Evolutionary conservation across 2,113 vertebrate species (phyloP).

Genomic region (Carassius auratus): DNA sequence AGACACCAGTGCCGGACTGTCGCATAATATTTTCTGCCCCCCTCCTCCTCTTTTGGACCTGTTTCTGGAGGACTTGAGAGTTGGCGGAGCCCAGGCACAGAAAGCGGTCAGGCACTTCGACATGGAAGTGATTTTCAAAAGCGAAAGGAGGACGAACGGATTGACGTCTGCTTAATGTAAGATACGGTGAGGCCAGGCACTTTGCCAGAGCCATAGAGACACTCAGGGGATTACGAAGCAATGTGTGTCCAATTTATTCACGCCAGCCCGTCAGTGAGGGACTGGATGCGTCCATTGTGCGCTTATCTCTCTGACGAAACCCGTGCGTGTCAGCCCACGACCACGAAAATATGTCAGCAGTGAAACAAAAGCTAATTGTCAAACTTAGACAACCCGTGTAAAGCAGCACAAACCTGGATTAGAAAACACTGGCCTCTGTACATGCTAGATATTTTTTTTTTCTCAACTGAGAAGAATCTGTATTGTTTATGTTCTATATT

Average conservation of each 20-base stretch:
- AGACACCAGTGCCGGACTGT: conserved; percentile 10
- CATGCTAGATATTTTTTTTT: neutral
- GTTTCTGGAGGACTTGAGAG: conserved; percentile 28
- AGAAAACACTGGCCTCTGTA: conserved; percentile 7
- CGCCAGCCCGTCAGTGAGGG: conserved; percentile 56
- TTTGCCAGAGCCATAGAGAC: conserved; percentile 59
- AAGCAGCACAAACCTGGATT: conserved; percentile 29
- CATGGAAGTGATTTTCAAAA: conserved; percentile 62
- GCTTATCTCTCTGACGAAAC: conserved; percentile 53
- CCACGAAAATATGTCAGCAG: conserved; percentile 47
- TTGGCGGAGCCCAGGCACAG: conserved; percentile 42
- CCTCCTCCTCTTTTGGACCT: conserved; percentile 9
- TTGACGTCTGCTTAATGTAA: conserved; percentile 63
- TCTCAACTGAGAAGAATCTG: neutral
- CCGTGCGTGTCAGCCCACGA: conserved; percentile 51
- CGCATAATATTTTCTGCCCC: conserved; percentile 34
- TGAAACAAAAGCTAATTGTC: conserved; percentile 49
- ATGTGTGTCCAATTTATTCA: conserved; percentile 69
- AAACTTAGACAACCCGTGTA: conserved; percentile 37
- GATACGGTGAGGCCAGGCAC: conserved; percentile 62
- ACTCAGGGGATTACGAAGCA: conserved; percentile 63
- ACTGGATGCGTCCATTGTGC: conserved; percentile 57
- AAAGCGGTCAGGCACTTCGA: conserved; percentile 57
- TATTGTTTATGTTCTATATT: neutral
- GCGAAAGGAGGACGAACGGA: conserved; percentile 57